phyloP scores from a whole-genome alignment of 2,797 vertebrate species.

The Buphagus erythrorhynchus region DNA sequence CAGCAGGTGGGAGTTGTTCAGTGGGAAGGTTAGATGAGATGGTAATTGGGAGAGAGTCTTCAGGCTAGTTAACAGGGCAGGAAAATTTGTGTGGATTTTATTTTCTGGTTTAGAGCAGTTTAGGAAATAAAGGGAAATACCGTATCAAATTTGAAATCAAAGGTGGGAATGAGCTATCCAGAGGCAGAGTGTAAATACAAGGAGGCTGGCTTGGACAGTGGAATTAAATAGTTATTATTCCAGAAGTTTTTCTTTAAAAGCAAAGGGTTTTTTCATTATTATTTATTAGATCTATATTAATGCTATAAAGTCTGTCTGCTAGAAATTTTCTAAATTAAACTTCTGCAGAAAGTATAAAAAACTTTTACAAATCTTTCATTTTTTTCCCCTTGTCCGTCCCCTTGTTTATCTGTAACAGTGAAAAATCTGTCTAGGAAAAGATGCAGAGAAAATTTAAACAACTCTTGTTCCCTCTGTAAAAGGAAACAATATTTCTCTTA shows the following conservation, averaged over 20 bases:
- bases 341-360: not conserved
- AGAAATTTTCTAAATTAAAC: not conserved
- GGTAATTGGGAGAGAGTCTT: conserved; percentile 18
- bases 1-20: not conserved
- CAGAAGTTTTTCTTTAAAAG: not conserved
- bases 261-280: accelerated
- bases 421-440: conserved; percentile 6
- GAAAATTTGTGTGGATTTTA: not conserved
- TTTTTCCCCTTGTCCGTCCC: not conserved
- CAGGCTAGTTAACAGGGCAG: not conserved
- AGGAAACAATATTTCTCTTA: not conserved
- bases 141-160: not conserved
- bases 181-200: not conserved
- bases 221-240: not conserved
- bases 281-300: not conserved
- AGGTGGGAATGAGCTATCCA: not conserved
- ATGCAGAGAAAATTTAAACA: not conserved
- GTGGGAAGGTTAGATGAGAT: conserved; percentile 12
- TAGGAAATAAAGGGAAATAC: not conserved
- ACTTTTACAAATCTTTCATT: not conserved
- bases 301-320: not conserved
- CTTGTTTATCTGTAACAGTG: not conserved
- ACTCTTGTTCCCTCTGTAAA: not conserved
- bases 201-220: not conserved
- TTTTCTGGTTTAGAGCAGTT: not conserved